Conservation (phyloP, 1,140 invertebrate genomes). For the Plutomurus gul region DNA sequence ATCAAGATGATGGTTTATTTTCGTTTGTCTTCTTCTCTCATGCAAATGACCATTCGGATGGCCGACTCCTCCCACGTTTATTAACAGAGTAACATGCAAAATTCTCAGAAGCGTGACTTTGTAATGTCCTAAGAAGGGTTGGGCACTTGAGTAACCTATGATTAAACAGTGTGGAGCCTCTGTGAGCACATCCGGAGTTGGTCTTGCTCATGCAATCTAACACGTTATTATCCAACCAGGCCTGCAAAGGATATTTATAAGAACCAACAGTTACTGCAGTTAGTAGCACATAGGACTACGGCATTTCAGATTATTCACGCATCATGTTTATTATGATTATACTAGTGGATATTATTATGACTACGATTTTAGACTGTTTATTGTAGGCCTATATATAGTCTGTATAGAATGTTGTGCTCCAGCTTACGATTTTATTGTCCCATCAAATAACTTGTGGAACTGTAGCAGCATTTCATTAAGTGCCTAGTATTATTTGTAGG, state of each 20-base stretch:
- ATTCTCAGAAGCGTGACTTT: constrained; percentile 45
- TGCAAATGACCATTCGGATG: constrained; percentile 1
- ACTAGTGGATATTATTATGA: not conserved
- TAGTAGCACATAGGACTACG: not conserved
- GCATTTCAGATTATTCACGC: not conserved
- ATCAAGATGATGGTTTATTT: constrained; percentile 4
- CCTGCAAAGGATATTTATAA: not conserved
- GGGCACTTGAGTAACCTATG: constrained; percentile 44
- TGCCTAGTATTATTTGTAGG: too few relatives aligned
- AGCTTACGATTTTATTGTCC: not conserved
- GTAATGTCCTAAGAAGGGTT: constrained; percentile 50
- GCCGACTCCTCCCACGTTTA: constrained; percentile 25
- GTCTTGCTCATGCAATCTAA: constrained; percentile 43
- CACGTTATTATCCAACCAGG: constrained; percentile 36
- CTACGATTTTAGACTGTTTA: constrained; percentile 1
- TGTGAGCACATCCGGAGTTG: constrained; percentile 29
- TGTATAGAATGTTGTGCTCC: not conserved
- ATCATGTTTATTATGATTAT: constrained; percentile 14
- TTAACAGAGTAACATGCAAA: constrained; percentile 48
- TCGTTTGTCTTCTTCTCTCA: constrained; percentile 11
- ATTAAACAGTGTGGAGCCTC: constrained; percentile 44
- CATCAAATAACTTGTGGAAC: not conserved
- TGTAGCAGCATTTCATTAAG: not conserved
- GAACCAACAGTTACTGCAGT: not conserved
- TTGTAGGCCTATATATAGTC: not conserved